Evolutionary conservation across 1,140 invertebrate genomes (phyloP), one percentile per base, ranked within the genome.

Genomic region (Nephila pilipes): DNA sequence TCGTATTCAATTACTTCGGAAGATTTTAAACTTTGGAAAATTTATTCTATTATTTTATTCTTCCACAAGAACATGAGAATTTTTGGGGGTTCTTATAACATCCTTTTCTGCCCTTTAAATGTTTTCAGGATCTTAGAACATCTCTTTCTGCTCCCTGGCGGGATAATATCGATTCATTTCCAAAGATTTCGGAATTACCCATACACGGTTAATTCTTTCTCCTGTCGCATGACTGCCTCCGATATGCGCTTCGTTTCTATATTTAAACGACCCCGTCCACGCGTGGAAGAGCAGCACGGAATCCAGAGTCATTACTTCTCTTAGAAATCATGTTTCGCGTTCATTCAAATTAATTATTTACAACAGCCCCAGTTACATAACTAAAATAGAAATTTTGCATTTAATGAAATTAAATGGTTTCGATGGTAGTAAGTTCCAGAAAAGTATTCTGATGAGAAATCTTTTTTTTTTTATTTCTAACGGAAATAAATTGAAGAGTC

Each of bases 211-310:
- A 75, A 75, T 75, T 75, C 1, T 36, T 16, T 75, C 29, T 32
- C 2, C 18, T 75, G 36, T 36, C 69, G 69, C 69, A 75, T 75
- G 32, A 75, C 69, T 75, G 18, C 69, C 69, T 29, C 12, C 69
- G 16, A 75, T 75, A 75, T 75, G 12, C 16, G 79, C 46, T 55
- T 38, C 18, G 80, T 81, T 81, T 18, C 46, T 81, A 81, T 81
- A 81, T 81, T 25, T 81, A 81, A 81, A 81, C 36, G 22, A 54
- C n/a, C 5, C 46, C 25, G 10, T 80, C 75, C 32, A 80, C 75
- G 75, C 75, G 3, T 80, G 32, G 18, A 22, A 36, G 75, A 80
- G 20, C 75, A 80, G 75, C 36, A 29, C 32, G 18, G 36, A 80
- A 32, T n/a, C 18, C 4, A 60, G 58, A 60, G n/a, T 22, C 63